These are phyloP conservation scores for Laticauda laticaudata DNA, from an alignment of 2,113 vertebrate genomes.

Conservation along the genomic window DNA sequence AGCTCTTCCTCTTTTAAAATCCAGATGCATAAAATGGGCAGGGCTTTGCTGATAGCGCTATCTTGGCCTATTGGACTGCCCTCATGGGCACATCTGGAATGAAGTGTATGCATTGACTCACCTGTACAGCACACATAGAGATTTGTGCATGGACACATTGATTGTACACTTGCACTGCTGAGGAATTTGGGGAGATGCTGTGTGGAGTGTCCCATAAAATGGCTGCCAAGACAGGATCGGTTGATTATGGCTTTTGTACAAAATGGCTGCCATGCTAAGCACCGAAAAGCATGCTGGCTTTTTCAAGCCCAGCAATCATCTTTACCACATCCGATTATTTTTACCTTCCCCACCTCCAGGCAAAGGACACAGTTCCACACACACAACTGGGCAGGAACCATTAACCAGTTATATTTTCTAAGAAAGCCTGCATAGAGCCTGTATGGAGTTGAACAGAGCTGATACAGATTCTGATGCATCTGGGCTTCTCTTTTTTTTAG, in stretches of 20 bases:
- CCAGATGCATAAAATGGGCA: neutral
- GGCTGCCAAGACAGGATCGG: neutral
- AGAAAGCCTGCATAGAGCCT: neutral
- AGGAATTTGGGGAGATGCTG: neutral
- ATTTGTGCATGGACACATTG: neutral
- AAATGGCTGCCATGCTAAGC: neutral
- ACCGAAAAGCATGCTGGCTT: neutral
- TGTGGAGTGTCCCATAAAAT: neutral
- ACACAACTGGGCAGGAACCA: neutral
- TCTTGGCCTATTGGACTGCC: neutral
- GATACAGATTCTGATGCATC: neutral
- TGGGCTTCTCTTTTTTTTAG: neutral
- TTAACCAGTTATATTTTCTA: neutral
- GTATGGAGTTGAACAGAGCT: neutral
- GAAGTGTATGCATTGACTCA: neutral
- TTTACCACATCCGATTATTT: neutral
- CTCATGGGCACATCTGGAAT: neutral
- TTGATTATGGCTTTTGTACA: neutral
- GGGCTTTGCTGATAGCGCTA: neutral
- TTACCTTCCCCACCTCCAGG: neutral
- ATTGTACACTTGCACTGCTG: neutral
- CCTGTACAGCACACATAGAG: neutral
- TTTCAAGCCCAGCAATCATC: neutral
- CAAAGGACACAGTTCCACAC: neutral
- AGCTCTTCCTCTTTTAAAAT: neutral